Percentiles rank a stretch among this genome's conserved stretches.
Conservation (phyloP, 1,140 invertebrate genomes). For the Watersipora subatra region DNA sequence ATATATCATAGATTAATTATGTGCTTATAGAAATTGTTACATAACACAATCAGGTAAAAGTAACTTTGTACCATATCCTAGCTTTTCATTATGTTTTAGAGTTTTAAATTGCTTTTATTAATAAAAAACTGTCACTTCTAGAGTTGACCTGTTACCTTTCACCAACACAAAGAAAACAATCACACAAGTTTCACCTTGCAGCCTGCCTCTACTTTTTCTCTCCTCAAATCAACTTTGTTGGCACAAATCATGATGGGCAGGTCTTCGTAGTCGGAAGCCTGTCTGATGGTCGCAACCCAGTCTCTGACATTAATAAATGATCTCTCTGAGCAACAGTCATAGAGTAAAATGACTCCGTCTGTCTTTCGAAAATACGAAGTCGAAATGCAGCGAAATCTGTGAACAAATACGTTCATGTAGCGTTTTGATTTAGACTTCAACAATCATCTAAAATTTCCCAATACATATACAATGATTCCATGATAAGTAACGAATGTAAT, state of each 20-base stretch:
- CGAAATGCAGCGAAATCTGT: conserved; percentile 36
- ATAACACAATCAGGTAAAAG: too few relatives aligned
- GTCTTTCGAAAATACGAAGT: conserved; percentile 38
- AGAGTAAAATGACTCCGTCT: conserved; percentile 35
- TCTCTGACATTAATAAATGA: conserved; percentile 36
- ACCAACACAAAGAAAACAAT: too few relatives aligned
- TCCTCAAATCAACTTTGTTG: conserved; percentile 46
- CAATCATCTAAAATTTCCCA: not conserved
- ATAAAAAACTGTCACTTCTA: too few relatives aligned
- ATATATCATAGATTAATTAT: too few relatives aligned
- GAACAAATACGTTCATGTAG: conserved; percentile 1
- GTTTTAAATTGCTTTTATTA: too few relatives aligned
- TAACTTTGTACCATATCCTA: too few relatives aligned
- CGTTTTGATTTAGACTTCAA: not conserved
- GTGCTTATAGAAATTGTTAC: too few relatives aligned
- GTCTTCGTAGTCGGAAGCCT: conserved; percentile 32
- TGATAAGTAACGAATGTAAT: too few relatives aligned
- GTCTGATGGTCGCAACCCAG: conserved; percentile 29
- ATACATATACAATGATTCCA: not conserved
- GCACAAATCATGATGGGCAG: conserved; percentile 47
- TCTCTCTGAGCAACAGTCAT: conserved; percentile 35
- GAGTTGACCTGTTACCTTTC: too few relatives aligned
- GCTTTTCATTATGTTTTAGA: too few relatives aligned
- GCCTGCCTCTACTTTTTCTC: conserved; percentile 22
- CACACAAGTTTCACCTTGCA: conserved; percentile 23